Percentiles rank a stretch among this genome's conserved stretches.
These are phyloP conservation scores for Xanthorhoe designata DNA, from an alignment of 2,888 invertebrate species.

Conservation along the genomic window DNA sequence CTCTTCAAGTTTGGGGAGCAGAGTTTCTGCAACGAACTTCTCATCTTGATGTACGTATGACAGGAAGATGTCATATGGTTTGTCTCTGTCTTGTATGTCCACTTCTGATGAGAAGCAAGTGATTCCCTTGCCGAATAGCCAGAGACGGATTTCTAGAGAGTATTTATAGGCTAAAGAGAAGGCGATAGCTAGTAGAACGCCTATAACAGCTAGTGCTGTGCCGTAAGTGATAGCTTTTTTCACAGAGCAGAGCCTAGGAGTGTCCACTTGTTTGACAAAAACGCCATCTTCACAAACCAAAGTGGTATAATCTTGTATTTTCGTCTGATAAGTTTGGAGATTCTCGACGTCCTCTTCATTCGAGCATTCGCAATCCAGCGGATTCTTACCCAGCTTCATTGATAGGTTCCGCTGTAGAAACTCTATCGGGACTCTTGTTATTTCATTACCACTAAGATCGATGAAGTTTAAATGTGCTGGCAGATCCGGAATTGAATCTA, in stretches of 20 bases:
- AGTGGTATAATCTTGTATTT: constrained; percentile 19
- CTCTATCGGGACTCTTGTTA: constrained; percentile 12
- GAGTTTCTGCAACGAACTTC: constrained; percentile 87
- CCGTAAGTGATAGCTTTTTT: constrained; percentile 37
- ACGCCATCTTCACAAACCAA: constrained; percentile 30
- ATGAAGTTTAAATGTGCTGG: constrained; percentile 20
- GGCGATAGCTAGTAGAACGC: constrained; percentile 6
- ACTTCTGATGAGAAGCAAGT: constrained; percentile 26
- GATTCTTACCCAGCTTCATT: constrained; percentile 28
- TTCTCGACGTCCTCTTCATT: constrained; percentile 16
- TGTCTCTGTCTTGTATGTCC: constrained; percentile 47
- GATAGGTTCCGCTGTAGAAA: constrained; percentile 28
- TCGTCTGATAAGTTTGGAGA: constrained; percentile 12
- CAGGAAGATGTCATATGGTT: constrained; percentile 91
- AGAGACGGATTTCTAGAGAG: constrained; percentile 45
- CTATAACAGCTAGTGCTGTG: constrained; percentile 29
- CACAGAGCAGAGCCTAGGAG: constrained; percentile 46
- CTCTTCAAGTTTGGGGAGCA: constrained; percentile 88
- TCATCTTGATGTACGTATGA: constrained; percentile 92
- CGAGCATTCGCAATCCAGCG: constrained; percentile 37
- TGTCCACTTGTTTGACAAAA: constrained; percentile 27
- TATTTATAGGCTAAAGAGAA: constrained; percentile 41
- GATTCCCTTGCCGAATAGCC: constrained; percentile 39
- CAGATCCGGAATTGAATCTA: constrained; percentile 12
- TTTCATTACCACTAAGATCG: constrained; percentile 35